Evolutionary conservation across 2,888 invertebrate genomes (phyloP).

Genomic region (Stenodema calcarata): DNA sequence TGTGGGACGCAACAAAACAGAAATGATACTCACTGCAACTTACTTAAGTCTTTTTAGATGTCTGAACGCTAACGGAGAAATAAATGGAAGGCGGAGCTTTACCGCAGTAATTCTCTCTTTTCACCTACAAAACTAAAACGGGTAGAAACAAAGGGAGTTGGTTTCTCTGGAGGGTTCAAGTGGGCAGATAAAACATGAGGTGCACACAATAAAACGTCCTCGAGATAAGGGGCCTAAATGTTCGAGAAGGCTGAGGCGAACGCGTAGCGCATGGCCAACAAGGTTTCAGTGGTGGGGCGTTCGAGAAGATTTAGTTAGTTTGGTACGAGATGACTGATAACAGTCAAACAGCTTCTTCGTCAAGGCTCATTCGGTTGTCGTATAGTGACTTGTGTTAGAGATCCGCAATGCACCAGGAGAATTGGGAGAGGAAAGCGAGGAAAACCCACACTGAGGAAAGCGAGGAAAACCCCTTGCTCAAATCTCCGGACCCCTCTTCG

Average conservation of each 20-base stretch:
- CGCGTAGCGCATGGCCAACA: background rate
- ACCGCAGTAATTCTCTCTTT: background rate
- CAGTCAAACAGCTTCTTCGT: background rate
- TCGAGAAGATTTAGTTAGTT: background rate
- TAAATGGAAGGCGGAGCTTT: background rate
- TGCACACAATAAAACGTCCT: background rate
- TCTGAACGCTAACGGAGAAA: background rate
- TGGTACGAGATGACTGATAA: background rate
- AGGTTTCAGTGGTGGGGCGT: background rate
- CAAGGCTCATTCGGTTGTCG: background rate
- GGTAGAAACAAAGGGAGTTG: conserved; percentile 7
- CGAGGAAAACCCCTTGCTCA: no score
- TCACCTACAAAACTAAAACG: background rate
- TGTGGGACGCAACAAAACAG: no score
- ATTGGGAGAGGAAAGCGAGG: no score
- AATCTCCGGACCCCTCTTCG: no score
- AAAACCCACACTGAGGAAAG: no score
- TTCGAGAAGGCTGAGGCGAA: background rate
- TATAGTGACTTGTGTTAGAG: background rate
- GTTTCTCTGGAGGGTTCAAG: background rate
- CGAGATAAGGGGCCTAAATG: background rate
- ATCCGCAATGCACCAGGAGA: background rate
- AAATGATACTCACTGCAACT: no score
- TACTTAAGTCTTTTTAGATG: background rate
- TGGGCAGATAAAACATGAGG: background rate